A percentile compares a stretch with the other conserved stretches of the same genome.
These are phyloP conservation scores for Bursaphelenchus okinawaensis DNA, from an alignment of 2,888 invertebrate genomes.

Conservation along the genomic window DNA sequence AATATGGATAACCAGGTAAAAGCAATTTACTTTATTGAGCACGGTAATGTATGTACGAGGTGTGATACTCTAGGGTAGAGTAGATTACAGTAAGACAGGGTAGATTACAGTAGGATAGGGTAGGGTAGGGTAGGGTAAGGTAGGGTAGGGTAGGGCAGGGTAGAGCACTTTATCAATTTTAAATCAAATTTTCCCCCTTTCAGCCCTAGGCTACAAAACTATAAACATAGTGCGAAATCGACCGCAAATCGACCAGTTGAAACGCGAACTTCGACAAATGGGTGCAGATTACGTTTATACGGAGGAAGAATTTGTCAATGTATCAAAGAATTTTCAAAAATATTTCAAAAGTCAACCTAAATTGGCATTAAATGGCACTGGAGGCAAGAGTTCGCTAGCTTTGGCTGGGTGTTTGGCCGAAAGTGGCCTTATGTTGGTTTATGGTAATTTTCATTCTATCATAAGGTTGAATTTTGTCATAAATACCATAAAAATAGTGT, in stretches of 20 bases:
- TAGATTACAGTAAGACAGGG: too few relatives aligned
- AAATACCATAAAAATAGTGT: too few relatives aligned
- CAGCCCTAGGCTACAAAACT: conserved; percentile 64
- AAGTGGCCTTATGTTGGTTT: conserved; percentile 77
- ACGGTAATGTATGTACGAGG: too few relatives aligned
- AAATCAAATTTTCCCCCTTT: not conserved
- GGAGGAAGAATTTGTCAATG: conserved; percentile 66
- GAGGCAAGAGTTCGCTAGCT: conserved; percentile 79
- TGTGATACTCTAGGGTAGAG: too few relatives aligned
- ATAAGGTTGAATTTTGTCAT: too few relatives aligned
- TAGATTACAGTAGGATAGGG: too few relatives aligned
- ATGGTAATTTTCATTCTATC: too few relatives aligned
- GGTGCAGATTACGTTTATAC: conserved; percentile 80
- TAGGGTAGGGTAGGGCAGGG: too few relatives aligned
- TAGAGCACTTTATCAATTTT: too few relatives aligned
- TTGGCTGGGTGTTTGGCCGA: conserved; percentile 69
- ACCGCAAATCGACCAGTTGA: conserved; percentile 65
- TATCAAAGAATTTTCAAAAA: conserved; percentile 28
- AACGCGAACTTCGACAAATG: conserved; percentile 64
- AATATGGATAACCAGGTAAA: too few relatives aligned
- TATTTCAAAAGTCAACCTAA: conserved; percentile 58
- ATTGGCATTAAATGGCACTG: conserved; percentile 83
- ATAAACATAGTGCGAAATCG: conserved; percentile 79
- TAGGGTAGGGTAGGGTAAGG: too few relatives aligned
- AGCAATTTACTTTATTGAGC: too few relatives aligned